Evolutionary conservation across 2,888 invertebrate species (phyloP).

Genomic region (Trypoxylon attenuatum): DNA sequence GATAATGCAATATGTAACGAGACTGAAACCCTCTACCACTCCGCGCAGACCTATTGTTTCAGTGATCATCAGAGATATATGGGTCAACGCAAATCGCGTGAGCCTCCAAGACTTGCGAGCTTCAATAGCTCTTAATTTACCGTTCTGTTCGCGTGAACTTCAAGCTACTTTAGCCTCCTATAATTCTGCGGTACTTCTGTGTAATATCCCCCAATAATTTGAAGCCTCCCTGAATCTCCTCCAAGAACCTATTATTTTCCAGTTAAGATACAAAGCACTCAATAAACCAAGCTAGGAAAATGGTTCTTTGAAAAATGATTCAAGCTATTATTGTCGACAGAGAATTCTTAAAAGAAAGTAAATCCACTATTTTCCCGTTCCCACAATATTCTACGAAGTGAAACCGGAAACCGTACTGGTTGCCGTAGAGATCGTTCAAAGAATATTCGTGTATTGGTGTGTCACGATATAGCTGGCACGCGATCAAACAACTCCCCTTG

Average conservation of each 20-base stretch:
- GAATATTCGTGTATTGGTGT: conserved; percentile 37
- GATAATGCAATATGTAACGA: conserved; percentile 11
- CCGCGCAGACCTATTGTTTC: conserved; percentile 7
- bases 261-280: conserved; percentile 25
- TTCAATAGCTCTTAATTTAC: conserved; percentile 29
- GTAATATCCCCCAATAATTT: too few relatives aligned
- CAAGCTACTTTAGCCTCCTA: too few relatives aligned
- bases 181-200: too few relatives aligned
- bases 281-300: conserved; percentile 20
- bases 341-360: too few relatives aligned
- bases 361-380: too few relatives aligned
- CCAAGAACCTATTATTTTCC: too few relatives aligned
- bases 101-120: conserved; percentile 3
- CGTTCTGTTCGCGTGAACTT: conserved; percentile 25
- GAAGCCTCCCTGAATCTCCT: too few relatives aligned
- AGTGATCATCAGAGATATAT: conserved; percentile 16
- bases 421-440: conserved; percentile 23
- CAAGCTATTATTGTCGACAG: too few relatives aligned
- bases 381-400: too few relatives aligned
- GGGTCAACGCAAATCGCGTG: conserved; percentile 39
- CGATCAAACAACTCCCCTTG: conserved; percentile 39
- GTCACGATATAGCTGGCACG: conserved; percentile 45
- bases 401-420: too few relatives aligned
- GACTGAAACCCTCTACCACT: neutral
- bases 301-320: too few relatives aligned